Evolutionary conservation across 2,888 invertebrate species (phyloP), one percentile per base, ranked within the genome.

Genomic region (Xylocampa areola): DNA sequence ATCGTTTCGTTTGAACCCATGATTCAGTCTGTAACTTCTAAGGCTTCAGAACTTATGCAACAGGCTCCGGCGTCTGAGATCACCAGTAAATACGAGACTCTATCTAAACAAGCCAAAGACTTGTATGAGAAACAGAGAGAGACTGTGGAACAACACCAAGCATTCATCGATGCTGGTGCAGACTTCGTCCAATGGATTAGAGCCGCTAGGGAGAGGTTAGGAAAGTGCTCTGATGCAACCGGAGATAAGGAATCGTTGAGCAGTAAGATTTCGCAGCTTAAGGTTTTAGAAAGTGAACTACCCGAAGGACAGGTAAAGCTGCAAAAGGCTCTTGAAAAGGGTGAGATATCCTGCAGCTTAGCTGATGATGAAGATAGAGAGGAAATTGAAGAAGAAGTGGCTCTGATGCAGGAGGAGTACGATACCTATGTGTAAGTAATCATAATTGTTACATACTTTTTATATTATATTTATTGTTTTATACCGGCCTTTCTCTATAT

Each of bases 1-100:
- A 98, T 99, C 83, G 98, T 98, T 71, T 98, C 98, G 47, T 98
- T 98, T 90, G 98, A 99, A 88, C 98, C 98, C 44, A 98, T 99
- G 97, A 98, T 99, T 78, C 98, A 98, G 87, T 98, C 98, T 35
- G 98, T 98, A 32, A 96, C 98, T 50, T 97, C 97, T 47, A 99
- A 98, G 94, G 98, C 98, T 65, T 98, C 97, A 76, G 98, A 98
- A 90, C 94, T 98, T 74, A 97, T 97, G 90, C 97, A 98, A 91
- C 97, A 97, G 60, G 97, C 97, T 49, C 98, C 98, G 1, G 98
- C 98, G 8, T 97, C 97, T 17, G 98, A 98, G 91, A 98, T 99
- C 54, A 97, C 98, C 1, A 96, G 95, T 55, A 98, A 98, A 90
- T 99, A 99, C 83, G 97, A 98, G 89, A 97, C 96, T 16, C 94